A percentile compares a stretch with the other conserved stretches of the same genome.
phyloP scores from a whole-genome alignment of 2,113 vertebrate genomes.

The Antigone vipio region DNA sequence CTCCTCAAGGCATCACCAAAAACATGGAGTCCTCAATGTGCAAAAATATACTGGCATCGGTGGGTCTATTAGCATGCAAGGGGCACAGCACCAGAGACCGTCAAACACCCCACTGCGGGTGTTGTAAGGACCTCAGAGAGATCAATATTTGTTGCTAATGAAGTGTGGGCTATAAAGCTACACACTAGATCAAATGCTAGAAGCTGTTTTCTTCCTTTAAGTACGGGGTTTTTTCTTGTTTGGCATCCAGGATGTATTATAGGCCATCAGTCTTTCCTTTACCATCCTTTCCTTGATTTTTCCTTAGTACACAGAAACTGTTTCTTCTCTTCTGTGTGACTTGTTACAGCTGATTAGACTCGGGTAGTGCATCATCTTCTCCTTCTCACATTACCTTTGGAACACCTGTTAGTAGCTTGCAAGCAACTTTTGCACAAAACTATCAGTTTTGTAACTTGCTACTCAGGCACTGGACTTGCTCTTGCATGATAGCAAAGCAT shows the following conservation, averaged over 20 bases:
- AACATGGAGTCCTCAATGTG: not conserved
- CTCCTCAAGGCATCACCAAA: not conserved
- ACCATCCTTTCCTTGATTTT: not conserved
- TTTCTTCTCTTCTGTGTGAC: not conserved
- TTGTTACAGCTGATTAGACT: not conserved
- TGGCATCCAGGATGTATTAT: not conserved
- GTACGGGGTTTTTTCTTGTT: not conserved
- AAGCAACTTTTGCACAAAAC: not conserved
- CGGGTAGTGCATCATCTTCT: not conserved
- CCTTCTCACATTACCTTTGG: not conserved
- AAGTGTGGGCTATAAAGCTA: not conserved
- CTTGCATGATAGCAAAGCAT: conserved; percentile 26
- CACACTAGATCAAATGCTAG: not conserved
- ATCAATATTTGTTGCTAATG: not conserved
- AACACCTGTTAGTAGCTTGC: not conserved
- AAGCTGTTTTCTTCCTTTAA: not conserved
- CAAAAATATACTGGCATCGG: accelerated
- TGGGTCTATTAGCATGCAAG: accelerated
- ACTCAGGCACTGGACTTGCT: not conserved
- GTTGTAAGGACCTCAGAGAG: not conserved
- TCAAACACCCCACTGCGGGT: not conserved
- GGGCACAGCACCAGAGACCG: not conserved
- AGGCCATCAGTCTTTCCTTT: not conserved
- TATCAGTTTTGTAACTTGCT: not conserved
- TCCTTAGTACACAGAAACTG: not conserved